Conservation (phyloP, 2,797 vertebrate genomes). For the Lagodon rhomboides region DNA sequence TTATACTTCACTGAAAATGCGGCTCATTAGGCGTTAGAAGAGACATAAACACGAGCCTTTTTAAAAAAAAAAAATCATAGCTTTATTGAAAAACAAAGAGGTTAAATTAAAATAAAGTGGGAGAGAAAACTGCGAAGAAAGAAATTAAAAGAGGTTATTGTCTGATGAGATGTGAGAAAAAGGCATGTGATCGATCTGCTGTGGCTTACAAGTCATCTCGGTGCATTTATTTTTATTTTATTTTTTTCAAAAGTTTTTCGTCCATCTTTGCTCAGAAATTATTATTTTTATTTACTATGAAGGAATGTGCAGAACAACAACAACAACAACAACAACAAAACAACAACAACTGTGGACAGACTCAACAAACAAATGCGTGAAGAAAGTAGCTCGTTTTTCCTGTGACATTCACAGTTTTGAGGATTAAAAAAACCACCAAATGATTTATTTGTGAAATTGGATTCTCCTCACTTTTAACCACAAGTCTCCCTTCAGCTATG, state of each 20-base stretch:
- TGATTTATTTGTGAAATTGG: neutral
- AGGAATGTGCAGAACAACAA: neutral
- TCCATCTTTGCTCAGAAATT: neutral
- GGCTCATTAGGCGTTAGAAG: neutral
- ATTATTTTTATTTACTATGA: neutral
- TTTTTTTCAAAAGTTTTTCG: neutral
- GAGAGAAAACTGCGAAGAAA: neutral
- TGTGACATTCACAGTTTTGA: neutral
- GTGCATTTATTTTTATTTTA: neutral
- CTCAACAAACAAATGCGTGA: neutral
- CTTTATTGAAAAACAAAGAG: neutral
- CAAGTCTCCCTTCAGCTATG: neutral
- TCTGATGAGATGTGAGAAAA: neutral
- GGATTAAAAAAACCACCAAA: neutral
- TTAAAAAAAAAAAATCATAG: accelerated
- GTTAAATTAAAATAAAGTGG: too few species aligned
- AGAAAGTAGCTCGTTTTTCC: neutral
- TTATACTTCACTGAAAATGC: neutral
- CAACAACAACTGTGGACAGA: neutral
- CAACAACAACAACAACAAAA: too few species aligned
- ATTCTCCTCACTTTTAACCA: neutral
- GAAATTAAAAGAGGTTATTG: neutral
- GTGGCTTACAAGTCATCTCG: neutral
- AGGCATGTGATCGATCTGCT: too few species aligned
- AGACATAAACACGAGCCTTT: neutral